These are phyloP conservation scores for Myiothlypis coronata DNA, from an alignment of 2,797 vertebrate genomes.

Conservation along the genomic window DNA sequence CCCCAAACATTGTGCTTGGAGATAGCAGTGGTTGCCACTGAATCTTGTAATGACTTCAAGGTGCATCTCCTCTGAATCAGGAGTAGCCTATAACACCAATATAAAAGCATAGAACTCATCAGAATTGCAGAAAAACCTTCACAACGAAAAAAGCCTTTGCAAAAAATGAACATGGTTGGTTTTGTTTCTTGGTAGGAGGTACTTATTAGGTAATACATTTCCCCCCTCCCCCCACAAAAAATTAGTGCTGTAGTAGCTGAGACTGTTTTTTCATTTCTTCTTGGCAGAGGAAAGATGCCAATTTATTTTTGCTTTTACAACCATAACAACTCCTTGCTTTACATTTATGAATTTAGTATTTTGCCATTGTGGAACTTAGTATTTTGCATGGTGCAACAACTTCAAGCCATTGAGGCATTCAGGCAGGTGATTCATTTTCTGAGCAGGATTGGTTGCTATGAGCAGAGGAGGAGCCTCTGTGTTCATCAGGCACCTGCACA, in stretches of 20 bases:
- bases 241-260: neutral
- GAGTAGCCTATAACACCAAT: neutral
- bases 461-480: neutral
- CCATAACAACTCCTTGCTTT: neutral
- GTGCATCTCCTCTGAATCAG: neutral
- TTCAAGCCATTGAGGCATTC: neutral
- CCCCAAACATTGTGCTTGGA: neutral
- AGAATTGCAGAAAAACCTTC: neutral
- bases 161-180: accelerated
- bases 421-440: neutral
- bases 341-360: neutral
- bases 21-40: neutral
- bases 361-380: neutral
- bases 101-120: neutral
- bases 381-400: neutral
- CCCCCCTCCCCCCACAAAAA: neutral
- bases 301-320: neutral
- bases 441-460: neutral
- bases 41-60: neutral
- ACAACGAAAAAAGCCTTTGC: neutral
- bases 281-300: neutral
- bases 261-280: neutral
- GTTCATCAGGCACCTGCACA: neutral
- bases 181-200: neutral
- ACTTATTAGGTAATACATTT: neutral